phyloP scores from a whole-genome alignment of 35 echinoderm and acorn worm species.

The Chiridota heheva region DNA sequence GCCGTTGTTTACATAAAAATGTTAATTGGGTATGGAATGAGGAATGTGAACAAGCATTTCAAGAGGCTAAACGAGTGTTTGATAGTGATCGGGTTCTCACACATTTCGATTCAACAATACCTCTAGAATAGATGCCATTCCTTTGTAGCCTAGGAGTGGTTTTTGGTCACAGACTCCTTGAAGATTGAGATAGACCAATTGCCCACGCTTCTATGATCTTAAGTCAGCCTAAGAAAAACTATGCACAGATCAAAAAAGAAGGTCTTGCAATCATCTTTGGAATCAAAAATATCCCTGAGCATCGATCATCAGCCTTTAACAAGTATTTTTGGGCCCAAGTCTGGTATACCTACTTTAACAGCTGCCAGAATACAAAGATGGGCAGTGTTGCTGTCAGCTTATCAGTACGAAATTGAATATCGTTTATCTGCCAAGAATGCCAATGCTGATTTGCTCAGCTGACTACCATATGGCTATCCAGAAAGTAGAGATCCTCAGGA shows the following conservation, averaged over 20 bases:
- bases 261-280: slow-evolving; percentile 44
- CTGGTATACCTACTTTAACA: slow-evolving; percentile 18
- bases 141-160: slow-evolving; percentile 40
- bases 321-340: slow-evolving; percentile 15
- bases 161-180: slow-evolving; percentile 11
- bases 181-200: slow-evolving; percentile 37
- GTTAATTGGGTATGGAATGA: slow-evolving; percentile 23
- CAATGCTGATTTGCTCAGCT: slow-evolving; percentile 50
- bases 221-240: slow-evolving; percentile 28
- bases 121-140: slow-evolving; percentile 18
- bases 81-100: slow-evolving; percentile 20
- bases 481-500: slow-evolving; percentile 24
- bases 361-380: slow-evolving; percentile 59
- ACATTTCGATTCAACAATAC: slow-evolving; percentile 34
- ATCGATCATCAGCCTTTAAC: slow-evolving; percentile 33
- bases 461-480: slow-evolving; percentile 6
- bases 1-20: not conserved
- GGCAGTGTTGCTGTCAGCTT: slow-evolving; percentile 44
- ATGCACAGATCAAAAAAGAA: slow-evolving; percentile 57
- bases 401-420: slow-evolving; percentile 32
- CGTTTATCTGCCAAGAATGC: not conserved
- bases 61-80: slow-evolving; percentile 30
- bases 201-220: slow-evolving; percentile 46
- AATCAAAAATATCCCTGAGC: slow-evolving; percentile 19
- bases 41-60: slow-evolving; percentile 24